phyloP scores from a whole-genome alignment of 1,140 invertebrate species.

The Anadara kagoshimensis region DNA sequence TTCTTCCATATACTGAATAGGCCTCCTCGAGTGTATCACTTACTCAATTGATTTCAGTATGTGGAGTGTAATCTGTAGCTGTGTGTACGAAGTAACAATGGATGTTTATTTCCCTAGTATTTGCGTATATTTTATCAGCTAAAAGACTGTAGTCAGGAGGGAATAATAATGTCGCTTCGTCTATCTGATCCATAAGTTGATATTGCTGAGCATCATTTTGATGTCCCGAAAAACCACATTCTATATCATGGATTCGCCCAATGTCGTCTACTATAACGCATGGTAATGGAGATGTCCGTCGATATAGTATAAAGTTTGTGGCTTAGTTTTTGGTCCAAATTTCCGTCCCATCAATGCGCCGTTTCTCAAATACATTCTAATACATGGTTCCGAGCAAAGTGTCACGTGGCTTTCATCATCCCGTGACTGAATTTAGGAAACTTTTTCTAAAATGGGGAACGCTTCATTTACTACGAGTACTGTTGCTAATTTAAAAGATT shows the following conservation, averaged over 20 bases:
- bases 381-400: no score
- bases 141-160: background rate
- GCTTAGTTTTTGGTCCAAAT: background rate
- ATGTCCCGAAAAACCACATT: constrained; percentile 7
- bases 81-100: background rate
- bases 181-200: background rate
- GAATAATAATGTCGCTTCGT: no score
- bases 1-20: no score
- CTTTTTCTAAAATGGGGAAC: no score
- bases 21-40: background rate
- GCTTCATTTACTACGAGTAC: no score
- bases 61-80: background rate
- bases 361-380: no score
- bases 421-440: no score
- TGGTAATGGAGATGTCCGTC: constrained; percentile 20
- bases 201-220: constrained; percentile 10
- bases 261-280: constrained; percentile 3
- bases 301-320: background rate
- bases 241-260: background rate
- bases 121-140: constrained; percentile 13
- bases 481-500: no score
- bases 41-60: background rate
- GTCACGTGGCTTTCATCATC: no score
- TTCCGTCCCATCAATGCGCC: constrained; percentile 5
- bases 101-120: no score